Base-by-base conservation (phyloP, 1,140 invertebrate genomes). In the Tetramorium simillimum region DNA sequence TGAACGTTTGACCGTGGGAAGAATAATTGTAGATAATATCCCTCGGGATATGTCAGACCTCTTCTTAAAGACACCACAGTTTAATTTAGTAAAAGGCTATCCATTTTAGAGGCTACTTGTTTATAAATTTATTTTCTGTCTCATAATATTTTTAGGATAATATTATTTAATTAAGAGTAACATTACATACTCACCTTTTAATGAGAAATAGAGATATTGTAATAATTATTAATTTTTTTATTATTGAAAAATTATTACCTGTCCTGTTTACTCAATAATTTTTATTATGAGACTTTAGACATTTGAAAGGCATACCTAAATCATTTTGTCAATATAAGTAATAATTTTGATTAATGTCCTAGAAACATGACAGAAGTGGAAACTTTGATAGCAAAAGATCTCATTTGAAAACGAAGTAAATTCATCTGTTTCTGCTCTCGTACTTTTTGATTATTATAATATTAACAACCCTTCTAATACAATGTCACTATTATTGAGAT, bases 401-500 rank as follows among this genome's bases (percentile, higher is more conserved):
- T 51, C 21, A 51, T 16, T 12, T 43, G 37, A 73, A 33, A 60
- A 51, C 9, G 37, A 49, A 28, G 9, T 62, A 10, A 63, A 87
- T 87, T 46, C 10, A 21, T 1, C 53, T 43, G 60, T 28, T 46
- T 5, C 5, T 14, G 33, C 33, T 40, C 40, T 14, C 18, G 18
- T 24, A 28, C n/a, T 58, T 33, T 53, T 62, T 56, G 18, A 24
- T 58, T 14, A 63, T 6, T 18, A 77, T 67, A 60, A 85, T 78
- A 89, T 91, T 92, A 93, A 93, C 89, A 86, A 92, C 92, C 89
- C 70, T 60, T 70, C 24, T 88, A 86, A 86, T 88, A 89, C 87
- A 91, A 92, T 94, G 92, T 94, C 92, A 94, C 92, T 94, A 85
- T 49, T 1, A 43, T 40, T 37, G 49, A 77, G 62, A 88, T 78